Evolutionary conservation across 1,140 invertebrate genomes (phyloP).

Genomic region (Heliothis virescens): DNA sequence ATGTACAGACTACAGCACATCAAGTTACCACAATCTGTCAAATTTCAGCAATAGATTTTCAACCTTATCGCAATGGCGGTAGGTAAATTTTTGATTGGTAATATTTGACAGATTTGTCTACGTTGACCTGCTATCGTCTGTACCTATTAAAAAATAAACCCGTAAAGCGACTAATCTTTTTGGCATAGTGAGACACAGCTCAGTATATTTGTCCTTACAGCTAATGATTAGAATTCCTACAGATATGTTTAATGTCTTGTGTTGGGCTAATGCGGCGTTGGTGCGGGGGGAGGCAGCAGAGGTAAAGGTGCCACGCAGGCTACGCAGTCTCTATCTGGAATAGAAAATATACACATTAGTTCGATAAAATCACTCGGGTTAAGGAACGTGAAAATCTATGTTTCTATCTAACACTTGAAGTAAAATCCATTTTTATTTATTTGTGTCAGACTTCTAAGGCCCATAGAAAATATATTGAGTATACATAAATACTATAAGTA

Average conservation of each 20-base stretch:
- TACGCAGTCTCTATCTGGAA: conserved; percentile 78
- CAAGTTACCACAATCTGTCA: too few relatives aligned
- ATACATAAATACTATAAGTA: too few relatives aligned
- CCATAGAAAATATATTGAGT: too few relatives aligned
- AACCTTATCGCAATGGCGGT: too few relatives aligned
- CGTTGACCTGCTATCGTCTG: too few relatives aligned
- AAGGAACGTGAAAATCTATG: not conserved
- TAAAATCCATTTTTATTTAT: too few relatives aligned
- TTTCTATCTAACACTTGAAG: too few relatives aligned
- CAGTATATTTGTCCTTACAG: not conserved
- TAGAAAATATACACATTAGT: conserved; percentile 47
- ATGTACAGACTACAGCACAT: too few relatives aligned
- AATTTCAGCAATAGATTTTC: too few relatives aligned
- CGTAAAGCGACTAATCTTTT: not conserved
- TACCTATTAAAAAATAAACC: not conserved
- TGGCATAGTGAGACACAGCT: conserved; percentile 11
- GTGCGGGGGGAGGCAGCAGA: conserved; percentile 71
- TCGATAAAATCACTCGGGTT: not conserved
- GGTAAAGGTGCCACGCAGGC: conserved; percentile 78
- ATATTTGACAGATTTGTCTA: too few relatives aligned
- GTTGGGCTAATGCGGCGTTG: conserved; percentile 74
- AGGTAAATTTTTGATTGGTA: too few relatives aligned
- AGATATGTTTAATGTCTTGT: conserved; percentile 12
- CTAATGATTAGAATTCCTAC: not conserved
- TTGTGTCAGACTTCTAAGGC: too few relatives aligned